Evolutionary conservation across 2,113 vertebrate species (phyloP).

Genomic region (Stictonetta naevosa): DNA sequence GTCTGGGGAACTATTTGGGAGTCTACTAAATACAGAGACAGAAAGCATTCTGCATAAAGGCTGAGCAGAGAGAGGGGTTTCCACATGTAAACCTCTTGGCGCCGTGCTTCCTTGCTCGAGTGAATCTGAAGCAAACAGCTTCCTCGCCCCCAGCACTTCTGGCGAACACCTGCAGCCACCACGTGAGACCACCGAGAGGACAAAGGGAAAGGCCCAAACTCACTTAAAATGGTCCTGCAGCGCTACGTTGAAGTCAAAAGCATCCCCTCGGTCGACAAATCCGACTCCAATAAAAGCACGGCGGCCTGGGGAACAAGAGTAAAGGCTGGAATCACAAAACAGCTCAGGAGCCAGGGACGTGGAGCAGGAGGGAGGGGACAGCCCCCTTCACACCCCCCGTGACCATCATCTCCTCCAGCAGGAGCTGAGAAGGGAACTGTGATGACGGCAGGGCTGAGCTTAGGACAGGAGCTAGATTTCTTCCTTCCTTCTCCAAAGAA

Average conservation of each 20-base stretch:
- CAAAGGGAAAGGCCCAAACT: conserved; percentile 61
- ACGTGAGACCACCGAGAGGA: not conserved
- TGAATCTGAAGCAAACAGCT: fast-evolving
- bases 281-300: conserved; percentile 95
- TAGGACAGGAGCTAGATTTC: not conserved
- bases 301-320: conserved; percentile 78
- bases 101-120: not conserved
- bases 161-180: fast-evolving
- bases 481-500: not conserved
- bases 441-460: not conserved
- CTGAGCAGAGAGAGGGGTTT: fast-evolving
- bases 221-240: conserved; percentile 98
- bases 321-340: not conserved
- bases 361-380: not conserved
- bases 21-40: fast-evolving
- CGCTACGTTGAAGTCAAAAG: conserved; percentile 97
- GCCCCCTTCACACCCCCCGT: fast-evolving
- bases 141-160: not conserved
- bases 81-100: not conserved
- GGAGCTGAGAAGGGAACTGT: not conserved
- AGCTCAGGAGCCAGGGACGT: fast-evolving
- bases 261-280: conserved; percentile 93
- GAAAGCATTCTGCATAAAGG: not conserved
- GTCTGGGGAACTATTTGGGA: not conserved
- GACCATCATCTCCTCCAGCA: not conserved